Evolutionary conservation across 2,797 vertebrate genomes (phyloP), one percentile per base, ranked within the genome.

Genomic region (Gymnoscopelus microlampas): DNA sequence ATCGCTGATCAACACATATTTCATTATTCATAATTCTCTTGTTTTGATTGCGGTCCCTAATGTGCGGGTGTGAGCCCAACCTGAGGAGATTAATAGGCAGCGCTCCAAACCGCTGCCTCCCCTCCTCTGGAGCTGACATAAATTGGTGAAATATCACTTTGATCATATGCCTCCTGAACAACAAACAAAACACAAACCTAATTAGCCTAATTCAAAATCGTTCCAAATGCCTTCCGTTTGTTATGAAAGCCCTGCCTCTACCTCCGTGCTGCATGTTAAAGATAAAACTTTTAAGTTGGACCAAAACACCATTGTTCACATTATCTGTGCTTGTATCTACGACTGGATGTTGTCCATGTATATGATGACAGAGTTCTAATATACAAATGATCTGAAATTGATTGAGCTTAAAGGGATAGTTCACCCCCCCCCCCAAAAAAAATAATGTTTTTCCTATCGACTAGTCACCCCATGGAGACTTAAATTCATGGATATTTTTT

Each of bases 81-180:
- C 90, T 85, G 84, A 73, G 79, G 87, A 91, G 85, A 91, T 44
- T 32, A 91, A 91, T 87, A 88, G 87, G 88, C 85, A 79, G 81
- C 68, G 54, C 86, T 84, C 84, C 88, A 78, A 88, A 15, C 39
- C 66, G 15, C 48, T n/a, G 87, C 82, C 86, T 81, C 79, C 86
- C 87, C 83, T 80, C 87, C 84, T 78, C 78, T 60, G 68, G 82
- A 86, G 84, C 89, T 88, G 91, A 92, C 89, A 91, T 85, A 93
- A 92, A 92, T 89, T 89, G 91, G 88, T 91, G 91, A 92, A 92
- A 89, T 92, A 92, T 91, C 82, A 82, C 90, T 93, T 93, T 92
- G 91, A 93, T 94, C 91, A 86, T 44, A 44, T 89, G 88, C 74
- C 81, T 92, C 82, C 87, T 85, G 85, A 92, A 90, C 90, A 89